Base-by-base conservation (phyloP, 2,888 invertebrate species). In the Netelia fuscicornis region DNA sequence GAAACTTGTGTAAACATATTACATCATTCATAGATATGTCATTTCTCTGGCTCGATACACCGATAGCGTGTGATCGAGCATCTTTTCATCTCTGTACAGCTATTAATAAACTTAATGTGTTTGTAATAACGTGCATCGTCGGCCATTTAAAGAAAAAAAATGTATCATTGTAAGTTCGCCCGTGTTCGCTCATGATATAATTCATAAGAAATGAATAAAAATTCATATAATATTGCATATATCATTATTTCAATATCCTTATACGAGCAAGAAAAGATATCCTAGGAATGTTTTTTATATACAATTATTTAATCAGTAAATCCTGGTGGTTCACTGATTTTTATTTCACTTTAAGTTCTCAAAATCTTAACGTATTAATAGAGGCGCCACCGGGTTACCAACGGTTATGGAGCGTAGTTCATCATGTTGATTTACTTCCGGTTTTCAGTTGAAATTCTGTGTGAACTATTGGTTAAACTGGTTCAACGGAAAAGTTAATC, bases 1-100 rank as follows among this genome's bases (percentile, higher is more conserved):
- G 95, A 99, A 99, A 96, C 95, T 99, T 93, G 99, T 99, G 68
- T 98, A 96, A 70, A 10, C 9, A 56, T 56, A 30, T 9, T 20
- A 44, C 13, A n/a, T 1, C 25, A 30, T 37, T 6, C 6, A 1
- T 37, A 48, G 13, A 48, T 48, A 48, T 13, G 5, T 48, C 48
- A 65, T 20, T 30, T n/a, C 64, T 60, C 44, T 3, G 30, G 42
- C 9, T 70, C 25, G 10, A 37, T 13, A 58, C 17, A 20, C 44
- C 44, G 37, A 71, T 20, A 17, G 11, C 20, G 20, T 8, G 62
- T 75, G 56, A 42, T 71, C 20, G 20, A 3, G 44, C 30, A 58
- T 58, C 25, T 74, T 62, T 44, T 64, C 71, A 62, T 64, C 54
- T 71, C 44, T 87, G 84, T 86, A 87, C 78, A 84, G 84, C 44